Conservation (phyloP, 2,797 vertebrate genomes). For the Parauchenoglanis punctatus region DNA sequence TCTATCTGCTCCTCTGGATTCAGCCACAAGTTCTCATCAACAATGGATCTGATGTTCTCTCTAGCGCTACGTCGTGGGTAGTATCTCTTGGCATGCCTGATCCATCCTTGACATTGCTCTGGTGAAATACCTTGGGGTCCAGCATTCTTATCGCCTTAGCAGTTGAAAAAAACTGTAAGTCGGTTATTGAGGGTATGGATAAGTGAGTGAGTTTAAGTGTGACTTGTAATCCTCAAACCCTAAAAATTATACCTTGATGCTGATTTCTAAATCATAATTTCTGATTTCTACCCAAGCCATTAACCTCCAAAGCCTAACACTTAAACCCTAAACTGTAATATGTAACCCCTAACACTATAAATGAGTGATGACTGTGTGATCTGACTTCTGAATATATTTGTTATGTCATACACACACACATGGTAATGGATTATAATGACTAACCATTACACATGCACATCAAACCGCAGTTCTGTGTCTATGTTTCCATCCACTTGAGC, state of each 20-base stretch:
- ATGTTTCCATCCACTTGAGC: not conserved
- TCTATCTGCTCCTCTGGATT: too few species aligned
- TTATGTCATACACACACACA: not conserved
- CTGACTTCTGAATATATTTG: not conserved
- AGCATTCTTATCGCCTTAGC: too few species aligned
- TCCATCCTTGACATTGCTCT: too few species aligned
- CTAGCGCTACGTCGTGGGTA: too few species aligned
- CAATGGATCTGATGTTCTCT: too few species aligned
- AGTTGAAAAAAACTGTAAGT: too few species aligned
- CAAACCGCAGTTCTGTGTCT: not conserved
- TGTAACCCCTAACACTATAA: not conserved
- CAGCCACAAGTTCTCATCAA: too few species aligned
- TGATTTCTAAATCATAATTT: not conserved
- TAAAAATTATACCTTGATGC: not conserved
- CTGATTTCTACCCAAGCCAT: not conserved
- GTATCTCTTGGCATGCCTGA: too few species aligned
- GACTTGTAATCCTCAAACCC: not conserved
- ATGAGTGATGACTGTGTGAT: not conserved
- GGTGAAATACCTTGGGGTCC: too few species aligned
- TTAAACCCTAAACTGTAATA: not conserved
- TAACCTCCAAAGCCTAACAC: not conserved
- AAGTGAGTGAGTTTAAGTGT: not conserved
- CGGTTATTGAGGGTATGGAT: not conserved
- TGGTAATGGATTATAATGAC: conserved; percentile 6
- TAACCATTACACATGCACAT: not conserved